Evolutionary conservation across 2,888 invertebrate species (phyloP), one percentile per base, ranked within the genome.

Genomic region (Zootermopsis nevadensis): DNA sequence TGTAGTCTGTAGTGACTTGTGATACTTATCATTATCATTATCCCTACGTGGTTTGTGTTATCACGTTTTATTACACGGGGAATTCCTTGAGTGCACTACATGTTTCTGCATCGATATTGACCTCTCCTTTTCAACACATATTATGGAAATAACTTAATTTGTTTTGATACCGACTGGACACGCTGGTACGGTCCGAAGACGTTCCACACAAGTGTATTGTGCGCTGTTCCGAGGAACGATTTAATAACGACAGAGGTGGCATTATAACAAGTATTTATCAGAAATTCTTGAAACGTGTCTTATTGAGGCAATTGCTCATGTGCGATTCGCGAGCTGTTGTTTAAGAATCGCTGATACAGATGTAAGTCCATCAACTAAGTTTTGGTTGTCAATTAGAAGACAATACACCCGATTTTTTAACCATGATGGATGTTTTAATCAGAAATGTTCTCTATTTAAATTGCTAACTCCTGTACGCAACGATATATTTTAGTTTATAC

Each of bases 401-500:
- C 22, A 22, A 0, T 55, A 22, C 55, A 8, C 22, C 55, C 55
- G 55, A 55, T 55, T 22, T 19, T 22, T 7, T 12, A 55, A 55
- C 12, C 55, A 19, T 3, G 6, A 24, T 6, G 55, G 55, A 55
- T 55, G 12, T 55, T 55, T 15, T 55, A n/a, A 24, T n/a, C 1
- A 22, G 55, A 55, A 55, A 55, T 55, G 12, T 55, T 24, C 55
- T 72, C 38, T 35, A 4, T 72, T 72, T 31, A 72, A 72, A 72
- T 35, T 35, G 35, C 33, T 6, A 72, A 72, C 10, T 7, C 10
- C 19, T 72, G 72, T 72, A 72, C 22, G 22, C 2, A 72, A 35
- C 38, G 35, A 72, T 72, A 72, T 38, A 38, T 38, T 72, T 72
- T 72, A 72, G 35, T 35, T 72, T 35, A 72, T 35, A 72, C 38